These are phyloP conservation scores for Rhamnusium bicolor DNA, from an alignment of 2,888 invertebrate species.

Conservation along the genomic window DNA sequence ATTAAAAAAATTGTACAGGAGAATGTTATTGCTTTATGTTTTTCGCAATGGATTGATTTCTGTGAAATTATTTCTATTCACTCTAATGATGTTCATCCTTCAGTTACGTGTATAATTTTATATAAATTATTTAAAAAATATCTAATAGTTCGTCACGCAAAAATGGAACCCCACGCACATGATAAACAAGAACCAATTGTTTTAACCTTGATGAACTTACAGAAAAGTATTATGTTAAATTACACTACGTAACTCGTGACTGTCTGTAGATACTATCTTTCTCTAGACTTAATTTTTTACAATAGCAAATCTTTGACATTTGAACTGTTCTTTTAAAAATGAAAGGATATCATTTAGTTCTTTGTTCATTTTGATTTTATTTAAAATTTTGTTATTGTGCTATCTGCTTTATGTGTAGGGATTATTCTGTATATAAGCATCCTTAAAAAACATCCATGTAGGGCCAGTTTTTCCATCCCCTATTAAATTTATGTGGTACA, in stretches of 20 bases:
- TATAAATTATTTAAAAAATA: neutral
- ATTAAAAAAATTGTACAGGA: too few relatives aligned
- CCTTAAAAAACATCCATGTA: too few relatives aligned
- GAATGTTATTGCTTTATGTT: too few relatives aligned
- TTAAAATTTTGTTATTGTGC: neutral
- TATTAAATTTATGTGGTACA: too few relatives aligned
- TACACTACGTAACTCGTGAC: constrained; percentile 1
- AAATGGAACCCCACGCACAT: neutral
- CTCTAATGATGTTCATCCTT: neutral
- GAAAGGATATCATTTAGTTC: neutral
- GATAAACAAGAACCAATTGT: neutral
- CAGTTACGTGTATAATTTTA: neutral
- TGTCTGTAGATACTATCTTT: neutral
- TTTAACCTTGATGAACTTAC: constrained; percentile 1
- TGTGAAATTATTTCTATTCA: neutral
- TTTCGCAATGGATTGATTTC: neutral
- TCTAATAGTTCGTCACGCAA: neutral
- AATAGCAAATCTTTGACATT: neutral
- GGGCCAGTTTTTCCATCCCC: too few relatives aligned
- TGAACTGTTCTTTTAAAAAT: constrained; percentile 1
- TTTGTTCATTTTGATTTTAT: neutral
- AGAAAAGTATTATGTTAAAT: constrained; percentile 7
- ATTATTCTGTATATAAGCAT: too few relatives aligned
- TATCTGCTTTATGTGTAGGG: too few relatives aligned
- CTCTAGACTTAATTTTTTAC: neutral